Conservation (phyloP, 1,140 invertebrate species). For the Drosophila prosaltans region DNA sequence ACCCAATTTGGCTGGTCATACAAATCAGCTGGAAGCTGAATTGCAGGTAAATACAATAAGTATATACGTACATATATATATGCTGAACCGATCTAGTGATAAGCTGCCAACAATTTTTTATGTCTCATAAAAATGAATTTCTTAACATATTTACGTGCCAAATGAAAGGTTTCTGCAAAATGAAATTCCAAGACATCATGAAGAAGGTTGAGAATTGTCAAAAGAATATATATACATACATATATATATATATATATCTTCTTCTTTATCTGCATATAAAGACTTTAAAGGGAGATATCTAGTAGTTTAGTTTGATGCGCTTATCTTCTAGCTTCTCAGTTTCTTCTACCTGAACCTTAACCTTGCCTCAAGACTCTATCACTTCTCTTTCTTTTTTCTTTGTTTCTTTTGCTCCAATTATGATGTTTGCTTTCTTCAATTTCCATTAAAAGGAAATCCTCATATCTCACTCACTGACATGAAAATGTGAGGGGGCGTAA, state of each 20-base stretch:
- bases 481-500: slow-evolving; percentile 30
- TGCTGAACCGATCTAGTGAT: background rate
- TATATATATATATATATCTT: no score
- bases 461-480: background rate
- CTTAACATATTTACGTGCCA: slow-evolving; percentile 5
- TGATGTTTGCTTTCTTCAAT: background rate
- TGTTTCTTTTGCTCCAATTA: background rate
- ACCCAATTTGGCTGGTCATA: slow-evolving; percentile 92
- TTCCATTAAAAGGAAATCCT: slow-evolving; percentile 8
- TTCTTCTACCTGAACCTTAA: slow-evolving; percentile 3
- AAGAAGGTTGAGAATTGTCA: no score
- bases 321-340: no score
- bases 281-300: no score
- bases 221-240: no score
- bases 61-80: background rate
- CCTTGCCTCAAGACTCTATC: background rate
- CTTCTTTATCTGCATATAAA: background rate
- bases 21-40: slow-evolving; percentile 89
- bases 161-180: background rate
- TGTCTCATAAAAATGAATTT: background rate
- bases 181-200: no score
- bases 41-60: slow-evolving; percentile 84
- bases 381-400: background rate
- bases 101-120: background rate
- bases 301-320: no score